Evolutionary conservation across 1,140 invertebrate species (phyloP).

Genomic region (Microplitis mediator): DNA sequence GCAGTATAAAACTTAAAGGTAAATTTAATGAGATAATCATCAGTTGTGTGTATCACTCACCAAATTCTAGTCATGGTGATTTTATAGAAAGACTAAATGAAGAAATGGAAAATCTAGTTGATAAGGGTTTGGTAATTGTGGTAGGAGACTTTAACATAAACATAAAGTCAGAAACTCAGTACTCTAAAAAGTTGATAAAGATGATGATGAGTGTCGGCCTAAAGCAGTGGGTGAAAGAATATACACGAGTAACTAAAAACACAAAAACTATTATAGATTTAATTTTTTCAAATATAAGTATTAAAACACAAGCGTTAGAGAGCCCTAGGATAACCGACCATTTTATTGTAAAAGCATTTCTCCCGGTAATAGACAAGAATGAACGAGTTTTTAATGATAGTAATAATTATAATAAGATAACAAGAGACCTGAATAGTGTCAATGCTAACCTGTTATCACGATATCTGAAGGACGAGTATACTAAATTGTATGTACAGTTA

Average conservation of each 20-base stretch:
- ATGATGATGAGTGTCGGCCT: background rate
- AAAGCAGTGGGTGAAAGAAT: conserved; percentile 11
- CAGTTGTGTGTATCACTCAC: conserved; percentile 20
- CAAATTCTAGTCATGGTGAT: conserved; percentile 14
- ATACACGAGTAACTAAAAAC: conserved; percentile 6
- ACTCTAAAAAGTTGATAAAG: background rate
- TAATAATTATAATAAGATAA: no score
- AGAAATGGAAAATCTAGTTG: conserved; percentile 5
- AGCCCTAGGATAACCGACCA: no score
- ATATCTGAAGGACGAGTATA: no score
- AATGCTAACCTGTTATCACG: no score
- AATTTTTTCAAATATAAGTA: background rate
- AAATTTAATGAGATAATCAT: background rate
- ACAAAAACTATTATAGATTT: conserved; percentile 6
- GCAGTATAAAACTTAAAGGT: conserved; percentile 10
- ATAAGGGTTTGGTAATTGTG: background rate
- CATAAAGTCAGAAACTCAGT: background rate
- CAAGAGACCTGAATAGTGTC: no score
- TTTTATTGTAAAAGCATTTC: no score
- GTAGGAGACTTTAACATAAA: conserved; percentile 24
- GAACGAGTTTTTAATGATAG: no score
- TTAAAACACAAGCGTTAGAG: no score
- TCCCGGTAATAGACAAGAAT: no score
- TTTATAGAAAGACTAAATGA: conserved; percentile 12
- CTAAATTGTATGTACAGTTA: no score